phyloP scores from a whole-genome alignment of 2,797 vertebrate genomes.

The Myotis myotis region DNA sequence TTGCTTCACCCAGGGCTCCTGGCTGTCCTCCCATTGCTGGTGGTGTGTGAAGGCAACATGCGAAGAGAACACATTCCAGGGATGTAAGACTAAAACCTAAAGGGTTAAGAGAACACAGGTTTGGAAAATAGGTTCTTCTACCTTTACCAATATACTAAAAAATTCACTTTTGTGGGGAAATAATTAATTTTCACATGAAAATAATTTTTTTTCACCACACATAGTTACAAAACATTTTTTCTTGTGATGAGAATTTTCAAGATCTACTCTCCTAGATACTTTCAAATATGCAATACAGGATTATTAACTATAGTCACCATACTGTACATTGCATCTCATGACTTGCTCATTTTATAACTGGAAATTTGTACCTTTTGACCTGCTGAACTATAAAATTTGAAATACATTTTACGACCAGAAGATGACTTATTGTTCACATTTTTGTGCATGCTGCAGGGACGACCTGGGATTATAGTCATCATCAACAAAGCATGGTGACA shows the following conservation, averaged over 20 bases:
- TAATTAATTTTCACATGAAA: neutral
- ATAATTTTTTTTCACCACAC: neutral
- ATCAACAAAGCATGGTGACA: neutral
- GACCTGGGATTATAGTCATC: neutral
- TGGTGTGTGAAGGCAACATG: neutral
- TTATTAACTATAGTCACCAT: neutral
- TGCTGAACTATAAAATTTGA: neutral
- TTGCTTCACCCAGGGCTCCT: neutral
- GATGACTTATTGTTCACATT: neutral
- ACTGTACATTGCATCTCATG: neutral
- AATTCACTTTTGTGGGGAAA: neutral
- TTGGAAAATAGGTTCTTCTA: neutral
- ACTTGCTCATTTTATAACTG: neutral
- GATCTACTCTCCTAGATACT: neutral
- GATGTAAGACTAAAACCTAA: neutral
- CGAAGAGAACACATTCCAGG: neutral
- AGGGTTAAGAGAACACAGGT: neutral
- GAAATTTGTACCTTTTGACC: neutral
- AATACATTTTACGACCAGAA: neutral
- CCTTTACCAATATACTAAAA: neutral
- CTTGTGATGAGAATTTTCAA: neutral
- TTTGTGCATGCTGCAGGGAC: neutral
- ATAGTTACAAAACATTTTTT: neutral
- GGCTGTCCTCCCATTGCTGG: neutral
- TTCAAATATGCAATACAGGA: neutral